These are phyloP conservation scores for Nothura maculosa DNA, from an alignment of 2,797 vertebrate genomes.

Conservation along the genomic window DNA sequence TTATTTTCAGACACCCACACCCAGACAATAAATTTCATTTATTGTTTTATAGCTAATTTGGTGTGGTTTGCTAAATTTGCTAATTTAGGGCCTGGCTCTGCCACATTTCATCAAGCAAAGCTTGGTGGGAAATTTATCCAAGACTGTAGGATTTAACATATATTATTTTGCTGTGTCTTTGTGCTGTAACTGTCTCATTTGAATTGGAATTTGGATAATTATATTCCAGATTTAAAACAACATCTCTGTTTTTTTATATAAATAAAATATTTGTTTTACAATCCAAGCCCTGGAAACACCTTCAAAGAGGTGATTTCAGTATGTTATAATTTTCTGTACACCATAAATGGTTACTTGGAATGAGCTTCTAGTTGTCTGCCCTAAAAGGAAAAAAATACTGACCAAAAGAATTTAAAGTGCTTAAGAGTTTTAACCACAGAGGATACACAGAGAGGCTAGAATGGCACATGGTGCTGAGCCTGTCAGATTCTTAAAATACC, in stretches of 20 bases:
- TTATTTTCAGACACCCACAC: background rate
- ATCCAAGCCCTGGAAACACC: slow-evolving; percentile 64
- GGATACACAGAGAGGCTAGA: slow-evolving; percentile 73
- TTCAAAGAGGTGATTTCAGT: slow-evolving; percentile 74
- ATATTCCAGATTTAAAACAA: slow-evolving; percentile 64
- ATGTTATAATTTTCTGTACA: slow-evolving; percentile 69
- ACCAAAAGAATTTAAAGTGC: slow-evolving; percentile 78
- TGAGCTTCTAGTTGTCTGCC: slow-evolving; percentile 63
- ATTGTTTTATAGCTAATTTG: background rate
- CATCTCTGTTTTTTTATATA: background rate
- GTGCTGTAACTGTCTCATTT: slow-evolving; percentile 32
- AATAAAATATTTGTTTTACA: slow-evolving; percentile 64
- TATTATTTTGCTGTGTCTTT: slow-evolving; percentile 20
- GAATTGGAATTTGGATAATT: slow-evolving; percentile 60
- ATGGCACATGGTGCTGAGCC: slow-evolving; percentile 73
- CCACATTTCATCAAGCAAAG: slow-evolving; percentile 20
- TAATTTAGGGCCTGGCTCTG: slow-evolving; percentile 32
- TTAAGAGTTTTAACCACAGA: slow-evolving; percentile 77
- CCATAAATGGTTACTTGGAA: slow-evolving; percentile 71
- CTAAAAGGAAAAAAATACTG: slow-evolving; percentile 67
- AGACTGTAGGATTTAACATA: slow-evolving; percentile 29
- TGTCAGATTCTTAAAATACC: slow-evolving; percentile 79
- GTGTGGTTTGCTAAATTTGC: background rate
- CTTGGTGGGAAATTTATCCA: slow-evolving; percentile 11
- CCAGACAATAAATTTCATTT: background rate